phyloP scores from a whole-genome alignment of 2,797 vertebrate genomes.

The Sebastes variabilis region DNA sequence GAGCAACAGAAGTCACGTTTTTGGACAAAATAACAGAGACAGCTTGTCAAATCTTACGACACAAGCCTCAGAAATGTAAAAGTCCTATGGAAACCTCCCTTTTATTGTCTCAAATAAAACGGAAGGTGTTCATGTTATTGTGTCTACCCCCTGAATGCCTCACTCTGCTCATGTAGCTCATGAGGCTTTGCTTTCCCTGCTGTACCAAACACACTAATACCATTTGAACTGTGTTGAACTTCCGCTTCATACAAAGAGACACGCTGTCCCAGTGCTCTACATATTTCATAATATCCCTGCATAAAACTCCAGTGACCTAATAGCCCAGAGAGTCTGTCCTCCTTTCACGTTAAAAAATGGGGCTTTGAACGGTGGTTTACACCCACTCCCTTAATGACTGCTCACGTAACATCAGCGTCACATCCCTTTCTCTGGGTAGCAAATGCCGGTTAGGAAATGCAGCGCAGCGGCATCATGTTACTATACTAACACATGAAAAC shows the following conservation, averaged over 20 bases:
- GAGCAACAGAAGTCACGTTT: too few relatives aligned
- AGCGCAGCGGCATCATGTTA: constrained; percentile 21
- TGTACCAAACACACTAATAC: not conserved
- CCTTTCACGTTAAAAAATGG: constrained; percentile 26
- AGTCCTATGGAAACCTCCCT: not conserved
- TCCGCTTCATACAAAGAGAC: not conserved
- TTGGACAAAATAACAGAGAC: not conserved
- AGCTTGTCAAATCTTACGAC: not conserved
- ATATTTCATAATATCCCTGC: constrained; percentile 50
- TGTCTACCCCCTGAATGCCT: not conserved
- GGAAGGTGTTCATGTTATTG: not conserved
- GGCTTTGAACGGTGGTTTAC: constrained; percentile 7
- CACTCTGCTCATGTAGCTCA: not conserved
- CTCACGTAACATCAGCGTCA: constrained; percentile 38
- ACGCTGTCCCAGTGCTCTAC: constrained; percentile 39
- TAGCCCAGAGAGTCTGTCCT: constrained; percentile 52
- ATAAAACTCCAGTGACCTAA: constrained; percentile 54
- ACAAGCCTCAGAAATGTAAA: not conserved
- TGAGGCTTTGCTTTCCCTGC: not conserved
- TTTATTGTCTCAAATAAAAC: not conserved
- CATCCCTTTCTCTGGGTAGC: not conserved
- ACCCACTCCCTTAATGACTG: constrained; percentile 30
- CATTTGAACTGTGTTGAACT: not conserved
- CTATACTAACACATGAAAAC: not conserved
- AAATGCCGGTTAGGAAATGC: constrained; percentile 32